phyloP scores from a whole-genome alignment of 2,797 vertebrate species.

The Chromobotia macracanthus region DNA sequence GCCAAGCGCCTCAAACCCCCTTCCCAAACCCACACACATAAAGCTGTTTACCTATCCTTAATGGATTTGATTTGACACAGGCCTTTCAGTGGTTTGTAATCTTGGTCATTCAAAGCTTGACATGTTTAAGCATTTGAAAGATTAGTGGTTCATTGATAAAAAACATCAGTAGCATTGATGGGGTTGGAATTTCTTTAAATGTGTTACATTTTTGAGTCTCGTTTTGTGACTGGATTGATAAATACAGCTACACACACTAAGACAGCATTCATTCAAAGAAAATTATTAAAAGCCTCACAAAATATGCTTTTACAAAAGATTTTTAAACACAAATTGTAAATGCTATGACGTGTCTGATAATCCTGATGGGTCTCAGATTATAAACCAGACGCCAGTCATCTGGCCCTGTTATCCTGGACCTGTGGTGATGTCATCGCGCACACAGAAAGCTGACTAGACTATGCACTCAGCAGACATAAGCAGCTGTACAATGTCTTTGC shows the following conservation, averaged over 20 bases:
- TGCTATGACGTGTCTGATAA: conserved; percentile 4
- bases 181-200: no score
- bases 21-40: no score
- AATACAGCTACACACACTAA: no score
- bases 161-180: neutral
- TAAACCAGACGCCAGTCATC: conserved; percentile 32
- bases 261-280: neutral
- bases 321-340: neutral
- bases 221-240: no score
- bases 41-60: neutral
- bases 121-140: neutral
- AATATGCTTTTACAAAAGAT: no score
- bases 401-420: neutral
- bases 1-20: no score
- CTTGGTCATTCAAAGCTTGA: neutral
- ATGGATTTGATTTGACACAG: neutral
- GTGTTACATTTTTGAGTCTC: no score
- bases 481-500: conserved; percentile 13
- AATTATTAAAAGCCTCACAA: neutral
- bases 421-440: conserved; percentile 12
- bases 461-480: conserved; percentile 16
- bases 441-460: conserved; percentile 20
- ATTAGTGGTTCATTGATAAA: conserved; percentile 42
- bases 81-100: neutral
- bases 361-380: conserved; percentile 28